Evolutionary conservation across 2,797 vertebrate genomes (phyloP), one percentile per base, ranked within the genome.

Genomic region (Spheniscus humboldti): DNA sequence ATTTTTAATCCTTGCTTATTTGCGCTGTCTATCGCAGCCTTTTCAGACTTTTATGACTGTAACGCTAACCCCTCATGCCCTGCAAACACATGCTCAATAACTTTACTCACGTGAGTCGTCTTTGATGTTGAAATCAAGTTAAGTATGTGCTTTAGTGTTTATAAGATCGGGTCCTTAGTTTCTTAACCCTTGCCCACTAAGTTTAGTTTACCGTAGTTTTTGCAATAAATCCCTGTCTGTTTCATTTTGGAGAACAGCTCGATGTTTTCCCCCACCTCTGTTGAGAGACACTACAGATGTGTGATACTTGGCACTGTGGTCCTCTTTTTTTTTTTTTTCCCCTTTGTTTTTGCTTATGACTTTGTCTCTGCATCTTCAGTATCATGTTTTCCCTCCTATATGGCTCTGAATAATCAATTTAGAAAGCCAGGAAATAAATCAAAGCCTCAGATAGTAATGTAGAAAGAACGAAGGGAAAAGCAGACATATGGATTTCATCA

Each of bases 401-500:
- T 37, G 81, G 90, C 93, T 95, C 92, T 63, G 96, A 96, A 97
- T 84, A 96, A 96, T 96, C 81, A 94, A 96, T 94, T 85, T 78
- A 30, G 85, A 96, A 97, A 96, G 96, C 74, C 82, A 92, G 88
- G 90, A 92, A 93, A 92, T 95, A 94, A 97, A 97, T 97, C 95
- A 97, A 94, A 96, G 93, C 71, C 80, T 93, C 45, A 86, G 94
- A 92, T 86, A 87, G 75, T 62, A 64, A 86, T 83, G 85, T 47
- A 91, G 91, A 87, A 89, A 66, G 95, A 94, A 96, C 31, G 86
- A 86, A 95, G 87, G 83, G 80, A 47, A 83, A 88, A 94, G 92
- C 86, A 94, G 96, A 96, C 97, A 97, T 97, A 97, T 96, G 98
- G 98, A 98, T 96, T 94, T 98, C 97, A 98, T 98, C 97, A 97